phyloP scores from a whole-genome alignment of 2,888 invertebrate genomes.

The Hybos culiciformis region DNA sequence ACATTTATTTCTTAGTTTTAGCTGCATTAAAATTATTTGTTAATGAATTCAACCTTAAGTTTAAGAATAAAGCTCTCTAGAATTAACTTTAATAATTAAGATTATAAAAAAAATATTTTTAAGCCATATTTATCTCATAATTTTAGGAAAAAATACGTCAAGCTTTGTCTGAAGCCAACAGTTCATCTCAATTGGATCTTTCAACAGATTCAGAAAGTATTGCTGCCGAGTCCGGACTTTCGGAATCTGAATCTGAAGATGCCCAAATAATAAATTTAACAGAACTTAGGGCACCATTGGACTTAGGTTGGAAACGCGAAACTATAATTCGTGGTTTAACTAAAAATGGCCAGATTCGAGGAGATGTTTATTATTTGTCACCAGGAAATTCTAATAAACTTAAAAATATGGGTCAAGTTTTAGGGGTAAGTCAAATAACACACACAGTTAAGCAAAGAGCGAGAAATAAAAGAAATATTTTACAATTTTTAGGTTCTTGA shows the following conservation, averaged over 20 bases:
- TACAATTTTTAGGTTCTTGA: constrained; percentile 54
- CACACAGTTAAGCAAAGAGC: background rate
- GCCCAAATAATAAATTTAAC: constrained; percentile 37
- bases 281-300: constrained; percentile 49
- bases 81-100: background rate
- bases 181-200: constrained; percentile 39
- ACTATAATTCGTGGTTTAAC: constrained; percentile 80
- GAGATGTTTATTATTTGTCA: constrained; percentile 84
- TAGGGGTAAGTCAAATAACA: constrained; percentile 39
- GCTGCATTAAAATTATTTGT: background rate
- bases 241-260: constrained; percentile 44
- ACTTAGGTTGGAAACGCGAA: constrained; percentile 82
- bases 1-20: background rate
- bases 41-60: no score
- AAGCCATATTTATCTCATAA: constrained; percentile 6
- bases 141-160: constrained; percentile 42
- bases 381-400: constrained; percentile 49
- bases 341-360: constrained; percentile 71
- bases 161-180: constrained; percentile 40
- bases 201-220: constrained; percentile 46
- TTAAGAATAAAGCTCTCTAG: no score
- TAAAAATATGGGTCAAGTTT: constrained; percentile 50
- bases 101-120: background rate
- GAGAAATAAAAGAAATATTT: constrained; percentile 1
- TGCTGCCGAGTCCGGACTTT: constrained; percentile 43